Evolutionary conservation across 2,797 vertebrate genomes (phyloP), one percentile per base, ranked within the genome.

Genomic region (Molossus alvarezi): DNA sequence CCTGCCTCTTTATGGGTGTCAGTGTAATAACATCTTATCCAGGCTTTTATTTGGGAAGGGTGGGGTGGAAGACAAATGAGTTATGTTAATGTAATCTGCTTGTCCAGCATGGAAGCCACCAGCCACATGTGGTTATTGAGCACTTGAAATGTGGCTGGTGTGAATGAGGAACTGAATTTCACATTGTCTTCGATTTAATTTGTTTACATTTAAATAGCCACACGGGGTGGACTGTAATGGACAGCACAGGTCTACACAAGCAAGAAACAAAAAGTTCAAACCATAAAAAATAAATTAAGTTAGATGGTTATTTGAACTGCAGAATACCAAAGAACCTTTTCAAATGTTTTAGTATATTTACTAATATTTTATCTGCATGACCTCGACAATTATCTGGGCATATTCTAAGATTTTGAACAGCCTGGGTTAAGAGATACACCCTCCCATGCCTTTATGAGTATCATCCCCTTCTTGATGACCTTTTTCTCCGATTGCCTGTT

Each of bases 281-380:
- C 9, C 9, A 57, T 51, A 53, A 85, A 75, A 91, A 71, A 29
- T 55, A 71, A 57, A 14, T 27, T 48, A 64, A 75, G 45, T 37
- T 33, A 58, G 37, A 10, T 65, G n/a, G 41, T 65, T 51, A 45
- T 41, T 77, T 95, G 69, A 13, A 67, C 29, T 62, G 7, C 33
- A 55, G 65, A 93, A 77, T 71, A 60, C 77, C 72, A 76, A 85
- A 48, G 1, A 33, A 37, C 45, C 64, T 90, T 95, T 88, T 64
- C 37, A 85, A 45, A 51, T 80, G 20, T 94, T 93, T 91, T 57
- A 48, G 12, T 29, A 20, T 57, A 45, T 88, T 82, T 85, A 45
- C 75, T 92, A 79, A 69, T 72, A 71, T 77, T 92, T 96, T 82
- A 67, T 73, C 27, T 83, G 18, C 18, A 55, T 5, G 58, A 11